Evolutionary conservation across 2,888 invertebrate species (phyloP).

Genomic region (Deroplatys truncata): DNA sequence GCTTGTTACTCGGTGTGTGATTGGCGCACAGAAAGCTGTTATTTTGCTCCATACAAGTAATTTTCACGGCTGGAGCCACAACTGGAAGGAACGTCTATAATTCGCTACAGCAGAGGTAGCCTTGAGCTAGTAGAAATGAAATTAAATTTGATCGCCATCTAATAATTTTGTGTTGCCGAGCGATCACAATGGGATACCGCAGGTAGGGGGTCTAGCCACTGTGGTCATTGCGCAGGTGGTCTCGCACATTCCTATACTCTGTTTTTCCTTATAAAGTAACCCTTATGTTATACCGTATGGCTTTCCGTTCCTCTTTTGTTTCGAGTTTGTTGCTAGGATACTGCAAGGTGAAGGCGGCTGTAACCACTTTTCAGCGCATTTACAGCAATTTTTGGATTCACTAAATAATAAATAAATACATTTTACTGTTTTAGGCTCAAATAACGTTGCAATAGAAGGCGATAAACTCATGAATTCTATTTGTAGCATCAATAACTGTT

Average conservation of each 20-base stretch:
- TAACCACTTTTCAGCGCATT: not conserved
- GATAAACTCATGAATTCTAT: too few species aligned
- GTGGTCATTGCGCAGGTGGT: not conserved
- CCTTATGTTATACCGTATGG: not conserved
- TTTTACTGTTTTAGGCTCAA: too few species aligned
- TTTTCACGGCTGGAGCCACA: too few species aligned
- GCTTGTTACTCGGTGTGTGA: too few species aligned
- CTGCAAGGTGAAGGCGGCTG: not conserved
- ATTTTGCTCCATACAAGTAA: too few species aligned
- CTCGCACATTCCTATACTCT: not conserved
- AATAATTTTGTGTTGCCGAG: not conserved
- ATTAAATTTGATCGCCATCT: not conserved
- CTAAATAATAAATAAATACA: too few species aligned
- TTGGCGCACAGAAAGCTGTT: too few species aligned
- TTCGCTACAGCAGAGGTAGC: not conserved
- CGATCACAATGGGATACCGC: not conserved
- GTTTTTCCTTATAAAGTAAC: not conserved
- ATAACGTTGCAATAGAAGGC: too few species aligned
- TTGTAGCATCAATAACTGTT: too few species aligned
- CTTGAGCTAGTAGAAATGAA: not conserved
- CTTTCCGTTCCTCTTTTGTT: not conserved
- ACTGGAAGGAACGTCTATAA: not conserved
- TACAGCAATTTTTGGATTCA: too few species aligned
- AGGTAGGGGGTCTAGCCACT: not conserved
- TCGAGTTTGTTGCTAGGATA: not conserved